These are phyloP conservation scores for Gambusia holbrooki DNA, from an alignment of 2,113 vertebrate genomes.

Conservation along the genomic window DNA sequence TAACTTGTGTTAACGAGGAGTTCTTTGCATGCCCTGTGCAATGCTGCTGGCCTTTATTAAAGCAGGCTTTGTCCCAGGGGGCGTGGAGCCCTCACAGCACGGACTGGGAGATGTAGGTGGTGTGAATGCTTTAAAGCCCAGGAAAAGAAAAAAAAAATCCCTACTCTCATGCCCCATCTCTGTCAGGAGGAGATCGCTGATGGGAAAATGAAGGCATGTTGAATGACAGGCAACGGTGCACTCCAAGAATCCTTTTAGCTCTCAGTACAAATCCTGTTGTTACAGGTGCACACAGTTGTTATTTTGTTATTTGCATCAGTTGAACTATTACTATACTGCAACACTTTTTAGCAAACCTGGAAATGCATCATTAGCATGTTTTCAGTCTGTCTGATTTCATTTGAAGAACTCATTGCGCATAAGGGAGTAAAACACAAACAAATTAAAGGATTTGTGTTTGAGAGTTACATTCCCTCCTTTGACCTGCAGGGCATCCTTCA, in stretches of 20 bases:
- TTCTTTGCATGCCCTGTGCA: conserved; percentile 32
- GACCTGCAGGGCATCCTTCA: not conserved
- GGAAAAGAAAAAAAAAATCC: not conserved
- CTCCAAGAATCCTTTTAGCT: conserved; percentile 41
- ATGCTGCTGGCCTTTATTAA: conserved; percentile 51
- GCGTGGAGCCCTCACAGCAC: conserved; percentile 36
- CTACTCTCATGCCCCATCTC: conserved; percentile 10
- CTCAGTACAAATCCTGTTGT: conserved; percentile 15
- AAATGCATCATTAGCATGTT: not conserved
- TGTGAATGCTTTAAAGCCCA: conserved; percentile 36
- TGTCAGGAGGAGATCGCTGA: conserved; percentile 26
- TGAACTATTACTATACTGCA: not conserved
- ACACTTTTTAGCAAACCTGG: not conserved
- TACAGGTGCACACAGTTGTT: conserved; percentile 1
- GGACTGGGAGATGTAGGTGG: conserved; percentile 41
- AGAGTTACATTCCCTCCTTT: not conserved
- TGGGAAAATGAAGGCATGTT: conserved; percentile 66
- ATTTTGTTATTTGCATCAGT: not conserved
- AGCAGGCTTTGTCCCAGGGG: conserved; percentile 61
- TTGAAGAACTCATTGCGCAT: not conserved
- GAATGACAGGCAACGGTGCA: conserved; percentile 67
- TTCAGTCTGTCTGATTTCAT: not conserved
- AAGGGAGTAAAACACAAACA: not conserved
- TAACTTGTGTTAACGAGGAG: conserved; percentile 42
- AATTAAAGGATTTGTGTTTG: conserved; percentile 1